Percentiles rank a stretch among this genome's conserved stretches.
Evolutionary conservation across 2,797 vertebrate species (phyloP).

Genomic region (Brachyalestes nurse): DNA sequence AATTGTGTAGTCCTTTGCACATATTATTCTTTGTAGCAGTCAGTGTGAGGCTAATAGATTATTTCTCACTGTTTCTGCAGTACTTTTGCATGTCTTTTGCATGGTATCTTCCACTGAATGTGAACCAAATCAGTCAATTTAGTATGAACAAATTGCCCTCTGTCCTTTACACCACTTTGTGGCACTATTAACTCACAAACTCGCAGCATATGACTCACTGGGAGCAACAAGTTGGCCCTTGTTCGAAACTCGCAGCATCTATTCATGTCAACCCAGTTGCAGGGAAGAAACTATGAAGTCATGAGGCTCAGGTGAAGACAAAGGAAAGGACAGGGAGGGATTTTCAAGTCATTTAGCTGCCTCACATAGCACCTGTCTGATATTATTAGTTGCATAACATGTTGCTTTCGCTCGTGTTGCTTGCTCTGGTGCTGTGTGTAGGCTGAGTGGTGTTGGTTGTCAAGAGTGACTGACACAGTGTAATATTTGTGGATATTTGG

Average conservation of each 20-base stretch:
- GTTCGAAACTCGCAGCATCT: background rate
- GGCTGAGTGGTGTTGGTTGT: constrained; percentile 17
- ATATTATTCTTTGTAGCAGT: background rate
- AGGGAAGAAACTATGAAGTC: background rate
- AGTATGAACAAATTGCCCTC: background rate
- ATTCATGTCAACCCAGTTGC: background rate
- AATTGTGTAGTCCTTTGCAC: background rate
- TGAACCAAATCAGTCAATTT: background rate
- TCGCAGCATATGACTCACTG: background rate
- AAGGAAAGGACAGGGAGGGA: background rate
- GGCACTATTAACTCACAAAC: constrained; percentile 13
- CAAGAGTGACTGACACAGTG: constrained; percentile 13
- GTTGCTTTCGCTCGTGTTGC: background rate
- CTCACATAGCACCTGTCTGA: constrained; percentile 17
- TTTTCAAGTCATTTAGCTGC: constrained; percentile 5
- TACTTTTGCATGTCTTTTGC: background rate
- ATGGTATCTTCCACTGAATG: background rate
- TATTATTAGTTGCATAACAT: constrained; percentile 3
- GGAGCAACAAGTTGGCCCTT: constrained; percentile 16
- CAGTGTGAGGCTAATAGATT: background rate
- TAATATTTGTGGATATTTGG: background rate
- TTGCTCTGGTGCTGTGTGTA: constrained; percentile 3
- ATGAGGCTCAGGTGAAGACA: background rate
- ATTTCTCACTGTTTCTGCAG: background rate
- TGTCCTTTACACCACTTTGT: constrained; percentile 21